phyloP scores from a whole-genome alignment of 2,113 vertebrate species.

The Hyla sarda region DNA sequence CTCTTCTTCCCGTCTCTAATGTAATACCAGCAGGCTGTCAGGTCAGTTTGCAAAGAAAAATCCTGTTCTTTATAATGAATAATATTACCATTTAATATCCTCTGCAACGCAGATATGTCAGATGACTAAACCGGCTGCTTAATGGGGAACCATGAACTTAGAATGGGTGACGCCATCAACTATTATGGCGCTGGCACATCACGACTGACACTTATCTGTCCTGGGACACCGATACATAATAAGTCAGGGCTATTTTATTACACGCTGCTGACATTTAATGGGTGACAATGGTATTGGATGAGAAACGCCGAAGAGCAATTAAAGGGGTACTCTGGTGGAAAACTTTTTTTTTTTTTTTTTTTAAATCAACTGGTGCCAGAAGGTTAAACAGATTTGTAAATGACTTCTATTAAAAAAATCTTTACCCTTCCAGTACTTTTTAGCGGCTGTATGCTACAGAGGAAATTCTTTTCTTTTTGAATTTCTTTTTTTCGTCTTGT shows the following conservation, averaged over 20 bases:
- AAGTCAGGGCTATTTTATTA: neutral
- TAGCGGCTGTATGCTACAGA: no score
- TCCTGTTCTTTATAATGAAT: slow-evolving; percentile 9
- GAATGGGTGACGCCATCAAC: neutral
- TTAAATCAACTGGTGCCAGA: no score
- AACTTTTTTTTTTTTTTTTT: no score
- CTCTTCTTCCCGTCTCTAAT: neutral
- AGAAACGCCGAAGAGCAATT: neutral
- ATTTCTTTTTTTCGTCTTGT: no score
- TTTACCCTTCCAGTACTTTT: no score
- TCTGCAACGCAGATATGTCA: neutral
- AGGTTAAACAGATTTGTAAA: no score
- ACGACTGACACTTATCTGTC: neutral
- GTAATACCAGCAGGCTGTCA: neutral
- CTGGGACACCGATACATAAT: neutral
- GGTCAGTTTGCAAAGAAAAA: neutral
- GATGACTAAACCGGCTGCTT: neutral
- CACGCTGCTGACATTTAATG: neutral
- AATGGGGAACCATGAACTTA: slow-evolving; percentile 1
- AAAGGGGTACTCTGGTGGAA: no score
- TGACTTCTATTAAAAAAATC: no score
- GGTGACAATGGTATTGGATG: neutral
- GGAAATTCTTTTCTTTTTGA: no score
- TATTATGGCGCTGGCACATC: neutral
- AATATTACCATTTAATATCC: neutral